Evolutionary conservation across 2,113 vertebrate genomes (phyloP), one percentile per base, ranked within the genome.

Genomic region (Brienomyrus longianalis): DNA sequence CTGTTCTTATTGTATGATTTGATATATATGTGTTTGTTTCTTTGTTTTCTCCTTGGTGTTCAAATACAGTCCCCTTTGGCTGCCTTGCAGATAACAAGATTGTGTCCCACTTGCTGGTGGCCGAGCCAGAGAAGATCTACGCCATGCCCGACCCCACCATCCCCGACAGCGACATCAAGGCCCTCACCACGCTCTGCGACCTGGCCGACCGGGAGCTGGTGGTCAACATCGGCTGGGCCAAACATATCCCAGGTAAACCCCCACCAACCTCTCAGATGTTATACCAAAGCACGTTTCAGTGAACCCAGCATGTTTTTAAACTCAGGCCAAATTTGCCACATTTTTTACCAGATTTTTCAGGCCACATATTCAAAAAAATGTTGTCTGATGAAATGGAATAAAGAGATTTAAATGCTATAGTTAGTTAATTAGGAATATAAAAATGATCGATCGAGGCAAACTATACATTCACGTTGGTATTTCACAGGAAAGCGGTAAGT

Each of bases 21-120:
- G 88, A 88, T 91, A 43, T 43, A 80, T 74, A 5, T 74, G n/a
- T 74, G n/a, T 95, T 91, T 96, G 91, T 93, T 62, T 92, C 91
- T 96, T 93, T 96, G 93, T 96, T 93, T 95, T 95, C 94, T 94
- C 95, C 94, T 95, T 94, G 93, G 95, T 96, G 95, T 95, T 96
- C 95, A 93, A 93, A 96, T 93, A 95, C 95, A 96, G 96, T 96
- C 95, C 95, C 95, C 94, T 97, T 97, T 96, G 96, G 96, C 95
- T 96, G 96, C 96, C 96, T 97, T 96, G 94, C 97, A 99, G 98
- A 99, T 99, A 99, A 99, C 97, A 99, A 99, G 97, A 99, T 99
- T 92, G 98, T 99, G 93, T 99, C 98, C 92, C 98, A 99, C 96
- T 96, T 99, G 95, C 96, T 99, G 96, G 98, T 99, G 96, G 98